Percentiles rank a stretch among this genome's conserved stretches.
Conservation (phyloP, 1,140 invertebrate species). For the Copidosoma floridanum region DNA sequence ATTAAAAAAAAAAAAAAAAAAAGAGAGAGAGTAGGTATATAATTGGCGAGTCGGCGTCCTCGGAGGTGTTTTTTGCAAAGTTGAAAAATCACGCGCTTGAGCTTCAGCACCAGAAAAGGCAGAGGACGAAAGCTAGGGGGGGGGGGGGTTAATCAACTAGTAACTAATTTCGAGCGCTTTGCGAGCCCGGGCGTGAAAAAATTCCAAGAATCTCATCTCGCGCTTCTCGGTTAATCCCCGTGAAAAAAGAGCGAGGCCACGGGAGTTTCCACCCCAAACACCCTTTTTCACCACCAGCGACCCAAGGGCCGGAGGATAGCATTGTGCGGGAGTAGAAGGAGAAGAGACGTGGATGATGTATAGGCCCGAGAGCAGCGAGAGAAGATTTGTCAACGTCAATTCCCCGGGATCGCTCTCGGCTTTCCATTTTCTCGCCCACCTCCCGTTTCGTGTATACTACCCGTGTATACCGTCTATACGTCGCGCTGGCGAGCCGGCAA, state of each 20-base stretch:
- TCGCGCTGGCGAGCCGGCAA: no score
- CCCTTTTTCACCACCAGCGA: neutral
- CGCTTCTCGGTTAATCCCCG: neutral
- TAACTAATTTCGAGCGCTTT: constrained; percentile 12
- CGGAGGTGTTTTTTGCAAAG: constrained; percentile 7
- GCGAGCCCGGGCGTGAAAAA: neutral
- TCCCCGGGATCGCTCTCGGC: neutral
- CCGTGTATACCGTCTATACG: no score
- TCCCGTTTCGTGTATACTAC: neutral
- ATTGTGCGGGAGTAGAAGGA: constrained; percentile 1
- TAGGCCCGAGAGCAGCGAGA: constrained; percentile 22
- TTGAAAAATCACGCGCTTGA: neutral
- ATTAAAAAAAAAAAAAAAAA: no score
- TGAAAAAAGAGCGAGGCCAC: neutral
- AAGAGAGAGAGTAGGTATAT: no score
- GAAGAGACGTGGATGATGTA: constrained; percentile 19
- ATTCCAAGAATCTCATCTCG: constrained; percentile 2
- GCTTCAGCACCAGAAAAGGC: neutral
- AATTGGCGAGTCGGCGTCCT: no score
- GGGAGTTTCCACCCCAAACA: neutral
- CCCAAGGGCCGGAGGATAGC: no score
- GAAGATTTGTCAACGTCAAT: constrained; percentile 38
- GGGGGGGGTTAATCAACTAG: constrained; percentile 11
- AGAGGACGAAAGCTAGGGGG: neutral
- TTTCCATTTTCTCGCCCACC: neutral